Conservation (phyloP, 2,888 invertebrate species). For the Cantharis rustica region DNA sequence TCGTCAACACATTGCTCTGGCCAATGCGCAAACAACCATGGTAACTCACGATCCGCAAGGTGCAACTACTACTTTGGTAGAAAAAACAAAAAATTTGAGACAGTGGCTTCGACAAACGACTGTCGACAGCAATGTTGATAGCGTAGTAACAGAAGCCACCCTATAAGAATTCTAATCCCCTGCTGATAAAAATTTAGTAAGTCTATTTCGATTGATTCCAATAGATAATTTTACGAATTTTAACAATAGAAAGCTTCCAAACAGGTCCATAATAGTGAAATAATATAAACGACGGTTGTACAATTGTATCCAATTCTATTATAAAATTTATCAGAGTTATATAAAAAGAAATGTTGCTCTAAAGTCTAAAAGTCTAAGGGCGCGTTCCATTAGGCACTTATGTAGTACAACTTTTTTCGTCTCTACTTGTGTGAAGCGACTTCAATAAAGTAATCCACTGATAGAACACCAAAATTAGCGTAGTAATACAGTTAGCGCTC, state of each 20-base stretch:
- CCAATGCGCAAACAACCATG: slow-evolving; percentile 56
- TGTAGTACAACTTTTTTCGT: background rate
- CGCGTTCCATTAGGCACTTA: background rate
- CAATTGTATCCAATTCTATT: background rate
- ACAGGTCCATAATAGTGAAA: background rate
- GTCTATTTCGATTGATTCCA: background rate
- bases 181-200: background rate
- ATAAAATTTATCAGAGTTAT: background rate
- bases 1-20: slow-evolving; percentile 59
- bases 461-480: background rate
- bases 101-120: slow-evolving; percentile 68
- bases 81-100: slow-evolving; percentile 67
- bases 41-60: slow-evolving; percentile 58
- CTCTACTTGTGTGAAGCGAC: background rate
- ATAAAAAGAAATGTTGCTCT: background rate
- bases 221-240: background rate
- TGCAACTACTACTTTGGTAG: slow-evolving; percentile 66
- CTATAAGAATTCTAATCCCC: slow-evolving; percentile 37
- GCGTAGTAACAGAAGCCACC: slow-evolving; percentile 45
- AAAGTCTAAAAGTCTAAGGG: background rate
- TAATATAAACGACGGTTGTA: background rate
- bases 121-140: slow-evolving; percentile 40
- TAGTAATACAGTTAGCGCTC: background rate
- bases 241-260: background rate
- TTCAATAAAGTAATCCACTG: background rate